phyloP scores from a whole-genome alignment of 2,888 invertebrate genomes.

The Ethmia dodecea region DNA sequence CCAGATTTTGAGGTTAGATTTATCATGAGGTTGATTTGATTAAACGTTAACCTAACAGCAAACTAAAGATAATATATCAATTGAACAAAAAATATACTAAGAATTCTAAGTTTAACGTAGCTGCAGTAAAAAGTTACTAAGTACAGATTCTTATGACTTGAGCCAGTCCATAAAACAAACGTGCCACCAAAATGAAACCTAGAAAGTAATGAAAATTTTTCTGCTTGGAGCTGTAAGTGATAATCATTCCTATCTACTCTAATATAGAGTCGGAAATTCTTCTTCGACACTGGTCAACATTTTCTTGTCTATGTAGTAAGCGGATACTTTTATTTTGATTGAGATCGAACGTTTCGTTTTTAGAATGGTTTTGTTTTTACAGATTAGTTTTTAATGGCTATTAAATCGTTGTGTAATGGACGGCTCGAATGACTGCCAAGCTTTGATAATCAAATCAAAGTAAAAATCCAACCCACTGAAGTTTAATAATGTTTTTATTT shows the following conservation, averaged over 20 bases:
- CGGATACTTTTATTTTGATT: background rate
- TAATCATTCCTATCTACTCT: constrained; percentile 23
- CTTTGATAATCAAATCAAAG: too few relatives aligned
- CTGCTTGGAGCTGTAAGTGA: constrained; percentile 15
- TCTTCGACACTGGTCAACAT: background rate
- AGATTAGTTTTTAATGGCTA: background rate
- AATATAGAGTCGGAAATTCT: constrained; percentile 16
- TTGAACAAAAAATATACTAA: too few relatives aligned
- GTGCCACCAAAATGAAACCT: constrained; percentile 40
- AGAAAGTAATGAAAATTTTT: constrained; percentile 48
- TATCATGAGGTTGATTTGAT: too few relatives aligned
- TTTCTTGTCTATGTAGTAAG: background rate
- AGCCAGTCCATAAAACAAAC: constrained; percentile 38
- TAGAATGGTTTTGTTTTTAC: background rate
- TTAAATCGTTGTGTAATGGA: too few relatives aligned
- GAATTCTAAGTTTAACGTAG: too few relatives aligned
- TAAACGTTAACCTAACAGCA: too few relatives aligned
- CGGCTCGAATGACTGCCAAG: too few relatives aligned
- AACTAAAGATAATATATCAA: too few relatives aligned
- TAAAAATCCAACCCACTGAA: too few relatives aligned
- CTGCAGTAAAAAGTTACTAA: too few relatives aligned
- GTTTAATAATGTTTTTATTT: too few relatives aligned
- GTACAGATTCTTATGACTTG: constrained; percentile 26
- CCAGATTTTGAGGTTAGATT: too few relatives aligned
- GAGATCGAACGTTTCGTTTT: background rate